Percentiles rank a stretch among this genome's conserved stretches.
phyloP scores from a whole-genome alignment of 2,113 vertebrate genomes.

The Narcine bancroftii region DNA sequence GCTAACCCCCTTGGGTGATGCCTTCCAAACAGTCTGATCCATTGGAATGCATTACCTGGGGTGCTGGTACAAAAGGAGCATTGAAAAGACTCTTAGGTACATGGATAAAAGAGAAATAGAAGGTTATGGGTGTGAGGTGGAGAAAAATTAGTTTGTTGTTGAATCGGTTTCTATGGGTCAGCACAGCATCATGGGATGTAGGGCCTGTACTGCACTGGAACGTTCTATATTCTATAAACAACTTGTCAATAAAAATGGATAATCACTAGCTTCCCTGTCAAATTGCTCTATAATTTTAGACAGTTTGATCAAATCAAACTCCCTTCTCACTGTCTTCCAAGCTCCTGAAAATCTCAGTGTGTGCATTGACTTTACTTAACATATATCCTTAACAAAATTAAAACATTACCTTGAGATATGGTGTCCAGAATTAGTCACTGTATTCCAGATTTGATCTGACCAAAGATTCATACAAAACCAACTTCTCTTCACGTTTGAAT shows the following conservation, averaged over 20 bases:
- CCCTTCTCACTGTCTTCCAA: neutral
- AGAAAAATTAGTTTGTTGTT: no score
- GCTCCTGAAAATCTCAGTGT: neutral
- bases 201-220: no score
- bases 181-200: no score
- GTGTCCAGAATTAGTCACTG: neutral
- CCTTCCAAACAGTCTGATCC: neutral
- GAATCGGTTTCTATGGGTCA: no score
- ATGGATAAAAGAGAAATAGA: no score
- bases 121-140: no score
- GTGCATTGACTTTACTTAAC: neutral
- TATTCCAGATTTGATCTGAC: neutral
- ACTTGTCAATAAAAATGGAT: neutral
- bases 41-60: no score
- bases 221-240: no score
- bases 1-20: no score
- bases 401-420: neutral
- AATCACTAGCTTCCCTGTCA: neutral
- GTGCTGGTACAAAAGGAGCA: no score
- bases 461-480: neutral
- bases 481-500: neutral
- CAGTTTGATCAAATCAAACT: neutral
- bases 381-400: neutral
- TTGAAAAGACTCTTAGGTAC: no score
- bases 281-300: neutral